Evolutionary conservation across 2,888 invertebrate genomes (phyloP).

Genomic region (Apamea epomidion): DNA sequence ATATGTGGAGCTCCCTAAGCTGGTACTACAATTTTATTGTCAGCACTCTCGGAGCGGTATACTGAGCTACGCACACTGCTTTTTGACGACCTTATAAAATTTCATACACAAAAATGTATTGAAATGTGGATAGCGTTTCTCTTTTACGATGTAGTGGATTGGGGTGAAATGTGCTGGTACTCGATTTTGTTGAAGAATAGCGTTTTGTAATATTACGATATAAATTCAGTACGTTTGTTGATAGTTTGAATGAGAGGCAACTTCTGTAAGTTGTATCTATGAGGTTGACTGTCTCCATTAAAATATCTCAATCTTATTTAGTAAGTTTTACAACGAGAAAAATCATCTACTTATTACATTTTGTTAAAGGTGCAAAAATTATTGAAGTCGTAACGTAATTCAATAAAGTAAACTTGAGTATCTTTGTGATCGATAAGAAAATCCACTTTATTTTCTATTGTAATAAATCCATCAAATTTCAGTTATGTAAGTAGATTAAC

Average conservation of each 20-base stretch:
- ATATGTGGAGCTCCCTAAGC: constrained; percentile 51
- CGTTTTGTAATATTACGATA: not conserved
- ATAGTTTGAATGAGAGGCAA: not conserved
- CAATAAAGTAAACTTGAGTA: constrained; percentile 23
- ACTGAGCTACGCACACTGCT: constrained; percentile 38
- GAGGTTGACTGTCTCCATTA: too few species aligned
- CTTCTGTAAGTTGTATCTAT: not conserved
- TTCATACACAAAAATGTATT: constrained; percentile 53
- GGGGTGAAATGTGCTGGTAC: not conserved
- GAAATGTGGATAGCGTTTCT: constrained; percentile 27
- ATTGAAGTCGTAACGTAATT: constrained; percentile 13
- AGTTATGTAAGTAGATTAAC: constrained; percentile 28
- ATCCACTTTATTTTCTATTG: constrained; percentile 25
- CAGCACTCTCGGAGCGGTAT: constrained; percentile 37
- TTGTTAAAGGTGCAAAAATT: not conserved
- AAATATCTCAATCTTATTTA: not conserved
- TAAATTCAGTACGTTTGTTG: not conserved
- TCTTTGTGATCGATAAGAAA: constrained; percentile 24
- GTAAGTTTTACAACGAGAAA: not conserved
- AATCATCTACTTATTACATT: not conserved
- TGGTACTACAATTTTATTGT: constrained; percentile 58
- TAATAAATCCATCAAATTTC: constrained; percentile 45
- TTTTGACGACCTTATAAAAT: constrained; percentile 64
- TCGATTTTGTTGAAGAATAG: not conserved
- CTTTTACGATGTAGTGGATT: constrained; percentile 47